Evolutionary conservation across 2,797 vertebrate species (phyloP), one percentile per base, ranked within the genome.

Genomic region (Micropoecilia bifurca): DNA sequence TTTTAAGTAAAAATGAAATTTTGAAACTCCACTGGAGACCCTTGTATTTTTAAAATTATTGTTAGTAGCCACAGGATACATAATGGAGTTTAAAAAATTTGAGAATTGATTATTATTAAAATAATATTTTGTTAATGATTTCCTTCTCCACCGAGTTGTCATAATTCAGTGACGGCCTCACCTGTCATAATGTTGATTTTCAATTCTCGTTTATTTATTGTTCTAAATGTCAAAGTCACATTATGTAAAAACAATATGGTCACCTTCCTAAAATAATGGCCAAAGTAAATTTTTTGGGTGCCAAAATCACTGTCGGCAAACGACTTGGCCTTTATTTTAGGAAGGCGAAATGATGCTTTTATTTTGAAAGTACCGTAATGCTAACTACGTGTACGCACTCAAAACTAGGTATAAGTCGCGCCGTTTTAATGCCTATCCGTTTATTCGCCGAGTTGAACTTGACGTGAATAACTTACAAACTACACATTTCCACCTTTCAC

Each of bases 351-450:
- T 8, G 1, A 22, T 3, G 22, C 33, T 55, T 41, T 74, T 74
- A 74, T 39, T 74, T n/a, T 74, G 72, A 74, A 55, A 55, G 2
- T 74, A 55, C 48, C 72, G 22, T 55, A 55, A 73, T 14, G 14
- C 22, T 3, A 2, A 12, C 10, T 22, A 3, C 20, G 14, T 9
- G 20, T n/a, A 14, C 72, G 72, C 72, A 74, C 33, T 12, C 6
- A 6, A 3, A 74, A n/a, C 3, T 48, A 33, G 14, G 45, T 2
- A 9, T 4, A 22, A 18, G 28, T 6, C 57, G 14, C 47, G 0
- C 18, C 18, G 18, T 48, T 41, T 41, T 20, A 20, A 48, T 25
- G 13, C 14, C 59, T 16, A 2, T 18, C 36, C 0, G 6, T 25
- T 39, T 3, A 10, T 2, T 63, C 30, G 59, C 20, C 25, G 59